phyloP scores from a whole-genome alignment of 2,797 vertebrate genomes.

The Malacoctenus gilli region DNA sequence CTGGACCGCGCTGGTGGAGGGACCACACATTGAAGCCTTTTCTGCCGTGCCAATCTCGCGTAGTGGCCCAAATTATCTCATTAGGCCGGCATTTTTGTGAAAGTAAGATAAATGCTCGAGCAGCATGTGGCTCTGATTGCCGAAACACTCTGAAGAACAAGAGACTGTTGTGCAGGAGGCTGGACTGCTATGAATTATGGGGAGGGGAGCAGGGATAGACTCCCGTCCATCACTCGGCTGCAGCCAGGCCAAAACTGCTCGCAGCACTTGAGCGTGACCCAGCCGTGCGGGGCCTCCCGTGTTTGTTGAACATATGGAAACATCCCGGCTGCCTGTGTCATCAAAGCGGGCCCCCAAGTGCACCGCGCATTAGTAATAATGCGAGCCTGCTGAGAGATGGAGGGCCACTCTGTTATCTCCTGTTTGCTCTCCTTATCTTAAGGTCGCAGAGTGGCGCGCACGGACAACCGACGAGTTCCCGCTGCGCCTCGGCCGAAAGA shows the following conservation, averaged over 20 bases:
- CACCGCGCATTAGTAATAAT: constrained; percentile 75
- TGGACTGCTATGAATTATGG: constrained; percentile 59
- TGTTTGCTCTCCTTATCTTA: constrained; percentile 78
- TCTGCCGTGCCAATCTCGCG: constrained; percentile 45
- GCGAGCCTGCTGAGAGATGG: constrained; percentile 67
- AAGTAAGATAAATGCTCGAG: constrained; percentile 73
- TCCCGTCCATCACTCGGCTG: constrained; percentile 60
- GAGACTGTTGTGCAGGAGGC: constrained; percentile 70
- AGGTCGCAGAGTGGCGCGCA: constrained; percentile 41
- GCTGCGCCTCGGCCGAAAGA: constrained; percentile 22
- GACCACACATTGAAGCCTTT: constrained; percentile 64
- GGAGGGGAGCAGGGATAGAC: constrained; percentile 47
- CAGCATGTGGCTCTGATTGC: constrained; percentile 82
- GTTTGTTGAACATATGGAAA: constrained; percentile 80
- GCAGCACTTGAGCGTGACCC: constrained; percentile 34
- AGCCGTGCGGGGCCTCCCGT: constrained; percentile 48
- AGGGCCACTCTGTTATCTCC: constrained; percentile 66
- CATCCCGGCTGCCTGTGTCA: constrained; percentile 59
- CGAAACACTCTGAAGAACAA: constrained; percentile 76
- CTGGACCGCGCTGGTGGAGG: constrained; percentile 19
- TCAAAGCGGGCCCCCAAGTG: constrained; percentile 63
- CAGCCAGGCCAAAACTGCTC: constrained; percentile 25
- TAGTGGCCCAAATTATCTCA: constrained; percentile 74
- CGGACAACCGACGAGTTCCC: constrained; percentile 39
- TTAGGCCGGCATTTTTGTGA: constrained; percentile 71